Evolutionary conservation across 1,140 invertebrate species (phyloP), one percentile per base, ranked within the genome.

Genomic region (Triops longicaudatus): DNA sequence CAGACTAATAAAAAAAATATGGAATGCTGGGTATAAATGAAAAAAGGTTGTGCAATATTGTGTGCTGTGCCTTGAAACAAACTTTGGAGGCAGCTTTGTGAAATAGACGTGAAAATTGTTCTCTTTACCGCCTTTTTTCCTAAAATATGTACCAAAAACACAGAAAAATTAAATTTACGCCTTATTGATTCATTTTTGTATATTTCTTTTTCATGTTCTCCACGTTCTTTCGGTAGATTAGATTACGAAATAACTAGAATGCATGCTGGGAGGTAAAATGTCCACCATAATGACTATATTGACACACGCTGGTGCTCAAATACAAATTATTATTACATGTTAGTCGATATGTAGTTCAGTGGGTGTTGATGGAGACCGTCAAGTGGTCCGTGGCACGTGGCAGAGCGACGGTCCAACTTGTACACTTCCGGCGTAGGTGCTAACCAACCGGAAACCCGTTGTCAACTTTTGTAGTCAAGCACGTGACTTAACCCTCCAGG

Each of bases 401-500:
- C 50, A 6, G 50, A 63, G 22, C 50, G 50, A 9, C 50, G 50
- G 10, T 63, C 50, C 50, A 63, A 63, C 50, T 63, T 63, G 50
- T 63, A 63, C 50, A 63, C 50, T 63, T 63, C 50, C 50, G 50
- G 50, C 50, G 2, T 17, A 63, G 50, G 50, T 63, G 50, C n/a
- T 63, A 63, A 63, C 50, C 50, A 63, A 63, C 50, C 50, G 50
- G 50, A 63, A 63, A 63, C 50, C 50, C 50, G 50, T 63, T 63
- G 50, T 17, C 50, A 63, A 17, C 50, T 63, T 63, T 63, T 63
- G n/a, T 63, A 63, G 50, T 63, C 50, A 63, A 63, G 50, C 50
- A 63, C 50, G 50, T 63, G 50, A 63, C 50, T 63, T 63, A 63
- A 63, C 4, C 50, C 50, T 22, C 50, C 50, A 1, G 22, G n/a